Conservation (phyloP, 2,888 invertebrate genomes). For the Dolichopus griseipennis region DNA sequence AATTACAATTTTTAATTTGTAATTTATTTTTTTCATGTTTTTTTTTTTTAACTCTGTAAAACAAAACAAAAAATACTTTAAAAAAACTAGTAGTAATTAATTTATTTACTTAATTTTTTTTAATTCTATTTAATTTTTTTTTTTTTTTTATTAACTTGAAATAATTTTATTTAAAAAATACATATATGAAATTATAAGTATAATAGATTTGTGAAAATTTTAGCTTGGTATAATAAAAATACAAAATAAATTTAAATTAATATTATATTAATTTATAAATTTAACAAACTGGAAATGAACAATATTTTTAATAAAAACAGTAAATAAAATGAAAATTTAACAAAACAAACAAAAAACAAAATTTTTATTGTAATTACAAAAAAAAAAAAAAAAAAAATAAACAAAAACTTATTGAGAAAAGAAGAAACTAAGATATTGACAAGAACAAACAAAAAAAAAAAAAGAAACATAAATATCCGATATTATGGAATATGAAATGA, state of each 20-base stretch:
- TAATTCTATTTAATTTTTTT: constrained; percentile 4
- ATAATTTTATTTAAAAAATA: not conserved
- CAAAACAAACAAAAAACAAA: not conserved
- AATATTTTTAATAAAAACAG: constrained; percentile 4
- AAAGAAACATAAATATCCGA: not conserved
- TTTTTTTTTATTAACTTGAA: not conserved
- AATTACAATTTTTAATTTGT: not conserved
- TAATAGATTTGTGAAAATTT: not conserved
- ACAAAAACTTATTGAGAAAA: no score
- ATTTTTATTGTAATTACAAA: not conserved
- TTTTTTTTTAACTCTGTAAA: not conserved
- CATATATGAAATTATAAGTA: not conserved
- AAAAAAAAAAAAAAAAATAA: not conserved
- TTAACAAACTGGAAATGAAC: not conserved
- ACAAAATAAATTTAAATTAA: not conserved
- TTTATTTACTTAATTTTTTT: constrained; percentile 5
- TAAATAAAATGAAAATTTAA: no score
- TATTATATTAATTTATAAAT: not conserved
- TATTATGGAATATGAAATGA: not conserved
- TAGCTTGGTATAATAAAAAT: not conserved
- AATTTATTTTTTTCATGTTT: not conserved
- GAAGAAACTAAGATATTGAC: not conserved
- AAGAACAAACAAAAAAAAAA: not conserved
- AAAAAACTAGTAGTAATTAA: not conserved
- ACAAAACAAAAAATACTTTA: not conserved